phyloP scores from a whole-genome alignment of 2,888 invertebrate genomes.

The Mesochorus sp. region DNA sequence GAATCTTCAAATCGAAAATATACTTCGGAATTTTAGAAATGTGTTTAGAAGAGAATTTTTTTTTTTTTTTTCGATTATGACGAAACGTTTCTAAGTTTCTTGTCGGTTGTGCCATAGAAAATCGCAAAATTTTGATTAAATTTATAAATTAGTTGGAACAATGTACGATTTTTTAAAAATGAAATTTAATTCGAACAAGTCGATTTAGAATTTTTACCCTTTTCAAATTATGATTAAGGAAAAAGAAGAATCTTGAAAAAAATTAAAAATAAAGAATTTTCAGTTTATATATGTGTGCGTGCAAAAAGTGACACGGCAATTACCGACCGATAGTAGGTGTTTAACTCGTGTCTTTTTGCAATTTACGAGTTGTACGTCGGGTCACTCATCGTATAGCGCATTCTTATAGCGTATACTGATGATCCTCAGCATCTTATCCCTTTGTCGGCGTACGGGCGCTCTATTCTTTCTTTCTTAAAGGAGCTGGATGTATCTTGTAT shows the following conservation, averaged over 20 bases:
- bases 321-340: conserved; percentile 34
- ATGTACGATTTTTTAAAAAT: too few relatives aligned
- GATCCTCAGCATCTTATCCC: conserved; percentile 33
- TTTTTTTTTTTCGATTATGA: not conserved
- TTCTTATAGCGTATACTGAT: conserved; percentile 11
- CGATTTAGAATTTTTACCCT: not conserved
- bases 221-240: not conserved
- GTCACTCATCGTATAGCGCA: conserved; percentile 5
- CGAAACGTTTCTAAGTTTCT: too few relatives aligned
- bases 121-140: too few relatives aligned
- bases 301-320: conserved; percentile 41
- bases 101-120: too few relatives aligned
- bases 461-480: conserved; percentile 39
- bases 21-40: too few relatives aligned
- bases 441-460: conserved; percentile 51
- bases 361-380: conserved; percentile 60
- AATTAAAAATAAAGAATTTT: conserved; percentile 4
- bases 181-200: too few relatives aligned
- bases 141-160: too few relatives aligned
- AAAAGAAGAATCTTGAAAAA: conserved; percentile 6
- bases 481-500: conserved; percentile 5
- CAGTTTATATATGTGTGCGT: not conserved
- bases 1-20: not conserved
- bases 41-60: too few relatives aligned
- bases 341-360: conserved; percentile 51